Base-by-base conservation (phyloP, 2,797 vertebrate species). In the Trachops cirrhosus region DNA sequence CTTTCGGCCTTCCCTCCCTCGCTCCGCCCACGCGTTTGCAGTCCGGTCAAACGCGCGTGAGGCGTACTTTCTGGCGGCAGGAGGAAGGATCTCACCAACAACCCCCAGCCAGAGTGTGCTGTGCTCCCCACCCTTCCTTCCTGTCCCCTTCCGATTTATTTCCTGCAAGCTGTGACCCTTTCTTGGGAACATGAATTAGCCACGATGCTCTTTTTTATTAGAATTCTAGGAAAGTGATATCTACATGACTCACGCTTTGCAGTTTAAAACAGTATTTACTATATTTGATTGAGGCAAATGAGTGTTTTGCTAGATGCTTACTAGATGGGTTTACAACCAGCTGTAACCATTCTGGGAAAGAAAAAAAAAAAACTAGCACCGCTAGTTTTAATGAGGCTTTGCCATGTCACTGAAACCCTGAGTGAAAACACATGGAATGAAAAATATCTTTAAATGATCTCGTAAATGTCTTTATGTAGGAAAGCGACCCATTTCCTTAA, bases 161-260 rank as follows among this genome's bases (percentile, higher is more conserved):
- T 97, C 97, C 97, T 97, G 94, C 91, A 93, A 92, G 75, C 37
- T 37, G 32, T 67, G 78, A 91, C 75, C 84, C 64, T 87, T 97
- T 95, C 86, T 85, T 48, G 68, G 91, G 96, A 97, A 96, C 86
- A 73, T 90, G 93, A 96, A 97, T 97, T 96, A 96, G 82, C 59
- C 5, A 26, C 4, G 73, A 92, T 86, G 78, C 32, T 87, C 92
- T 93, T 88, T 74, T 80, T 80, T 64, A 90, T 92, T 74, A 97
- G 96, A 97, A 96, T 96, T 93, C 95, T 96, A 96, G 94, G 94
- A 95, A 97, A 71, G n/a, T 83, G 83, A 39, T 93, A 90, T 46
- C 16, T 0, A 24, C 68, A 83, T 97, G 97, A 97, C 95, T 97
- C 96, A 97, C 7, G 73, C 11, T 64, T 78, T 57, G 67, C 88